A percentile compares a stretch with the other conserved stretches of the same genome.
phyloP scores from a whole-genome alignment of 2,113 vertebrate species.

The Ceyx melanurus region DNA sequence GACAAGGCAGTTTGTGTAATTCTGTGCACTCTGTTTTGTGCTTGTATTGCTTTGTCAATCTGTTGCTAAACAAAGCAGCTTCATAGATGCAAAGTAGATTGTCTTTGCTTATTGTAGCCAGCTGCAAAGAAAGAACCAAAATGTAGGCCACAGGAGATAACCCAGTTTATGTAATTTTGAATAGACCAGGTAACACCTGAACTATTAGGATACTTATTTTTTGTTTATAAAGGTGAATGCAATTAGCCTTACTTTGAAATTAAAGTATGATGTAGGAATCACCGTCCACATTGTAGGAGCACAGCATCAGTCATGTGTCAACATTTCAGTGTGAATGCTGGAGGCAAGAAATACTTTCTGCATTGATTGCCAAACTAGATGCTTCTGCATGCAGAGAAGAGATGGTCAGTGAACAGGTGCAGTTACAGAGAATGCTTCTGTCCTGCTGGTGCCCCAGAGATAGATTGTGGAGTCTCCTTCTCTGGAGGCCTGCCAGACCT shows the following conservation, averaged over 20 bases:
- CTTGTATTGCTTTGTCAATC: neutral
- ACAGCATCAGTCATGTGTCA: neutral
- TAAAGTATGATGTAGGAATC: neutral
- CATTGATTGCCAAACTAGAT: neutral
- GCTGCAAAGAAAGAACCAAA: neutral
- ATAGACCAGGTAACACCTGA: neutral
- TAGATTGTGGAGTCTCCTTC: too few species aligned
- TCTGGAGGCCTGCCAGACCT: too few species aligned
- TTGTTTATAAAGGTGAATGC: neutral
- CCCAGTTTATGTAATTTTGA: neutral
- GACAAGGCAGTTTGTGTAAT: neutral
- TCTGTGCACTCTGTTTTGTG: neutral
- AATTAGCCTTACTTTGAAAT: neutral
- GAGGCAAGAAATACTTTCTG: neutral
- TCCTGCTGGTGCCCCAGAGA: accelerated
- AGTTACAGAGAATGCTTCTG: neutral
- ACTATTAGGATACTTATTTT: neutral
- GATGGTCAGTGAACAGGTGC: neutral
- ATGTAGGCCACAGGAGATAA: neutral
- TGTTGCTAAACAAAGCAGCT: neutral
- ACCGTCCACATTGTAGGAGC: neutral
- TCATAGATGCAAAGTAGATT: neutral
- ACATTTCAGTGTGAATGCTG: neutral
- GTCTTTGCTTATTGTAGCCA: neutral
- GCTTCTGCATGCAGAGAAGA: neutral